These are phyloP conservation scores for Oriolus oriolus DNA, from an alignment of 2,113 vertebrate species.

Conservation along the genomic window DNA sequence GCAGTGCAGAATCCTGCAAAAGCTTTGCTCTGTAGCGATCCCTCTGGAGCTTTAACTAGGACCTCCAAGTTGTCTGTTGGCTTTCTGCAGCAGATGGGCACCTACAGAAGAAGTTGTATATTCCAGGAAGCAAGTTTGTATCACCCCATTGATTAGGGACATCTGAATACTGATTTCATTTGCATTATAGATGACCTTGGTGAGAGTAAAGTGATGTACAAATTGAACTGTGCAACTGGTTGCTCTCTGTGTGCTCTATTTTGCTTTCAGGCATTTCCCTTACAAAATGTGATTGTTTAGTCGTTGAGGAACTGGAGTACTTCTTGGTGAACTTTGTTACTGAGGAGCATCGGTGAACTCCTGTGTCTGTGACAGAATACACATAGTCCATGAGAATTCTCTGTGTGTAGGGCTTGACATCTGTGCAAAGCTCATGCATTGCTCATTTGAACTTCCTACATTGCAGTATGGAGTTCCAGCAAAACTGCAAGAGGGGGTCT, in stretches of 20 bases:
- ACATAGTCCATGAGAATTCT: not conserved
- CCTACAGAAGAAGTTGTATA: not conserved
- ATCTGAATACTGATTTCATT: constrained; percentile 5
- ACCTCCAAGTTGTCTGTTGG: not conserved
- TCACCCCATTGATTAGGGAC: not conserved
- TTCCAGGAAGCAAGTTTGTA: constrained; percentile 4
- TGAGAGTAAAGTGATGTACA: not conserved
- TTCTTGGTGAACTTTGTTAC: not conserved
- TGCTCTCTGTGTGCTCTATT: not conserved
- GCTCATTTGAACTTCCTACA: not conserved
- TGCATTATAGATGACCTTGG: not conserved
- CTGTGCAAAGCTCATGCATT: not conserved
- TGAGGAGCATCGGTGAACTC: not conserved
- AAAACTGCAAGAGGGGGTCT: not conserved
- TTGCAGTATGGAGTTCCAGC: not conserved
- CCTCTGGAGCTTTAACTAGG: not conserved
- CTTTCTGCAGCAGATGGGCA: not conserved
- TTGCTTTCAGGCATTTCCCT: not conserved
- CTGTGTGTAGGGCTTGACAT: not conserved
- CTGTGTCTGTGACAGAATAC: not conserved
- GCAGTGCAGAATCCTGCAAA: not conserved
- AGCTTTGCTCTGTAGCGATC: not conserved
- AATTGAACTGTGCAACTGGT: not conserved
- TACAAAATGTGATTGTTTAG: not conserved
- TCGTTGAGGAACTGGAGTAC: not conserved